Evolutionary conservation across 2,888 invertebrate species (phyloP).

Genomic region (Mythimna ferrago): DNA sequence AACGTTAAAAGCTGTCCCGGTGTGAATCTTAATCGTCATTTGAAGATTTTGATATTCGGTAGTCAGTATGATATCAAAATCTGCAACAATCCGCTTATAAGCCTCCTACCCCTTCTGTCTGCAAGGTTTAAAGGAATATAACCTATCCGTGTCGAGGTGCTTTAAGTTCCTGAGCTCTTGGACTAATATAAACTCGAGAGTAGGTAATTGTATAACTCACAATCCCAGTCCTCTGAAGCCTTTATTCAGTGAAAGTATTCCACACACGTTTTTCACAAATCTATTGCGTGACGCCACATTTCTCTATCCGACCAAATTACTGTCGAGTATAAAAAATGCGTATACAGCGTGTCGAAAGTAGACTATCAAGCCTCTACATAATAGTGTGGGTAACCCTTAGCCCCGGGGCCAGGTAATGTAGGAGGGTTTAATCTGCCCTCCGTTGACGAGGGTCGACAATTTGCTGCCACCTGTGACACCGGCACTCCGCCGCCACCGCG

Average conservation of each 20-base stretch:
- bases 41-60: too few species aligned
- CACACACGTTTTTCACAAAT: constrained; percentile 14
- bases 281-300: constrained; percentile 23
- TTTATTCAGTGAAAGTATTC: constrained; percentile 7
- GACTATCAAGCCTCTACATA: constrained; percentile 63
- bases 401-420: constrained; percentile 57
- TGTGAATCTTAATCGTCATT: too few species aligned
- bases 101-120: too few species aligned
- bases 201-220: too few species aligned
- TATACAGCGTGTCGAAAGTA: constrained; percentile 50
- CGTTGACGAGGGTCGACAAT: constrained; percentile 78
- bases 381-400: constrained; percentile 53
- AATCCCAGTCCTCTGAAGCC: neutral
- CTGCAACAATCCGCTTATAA: too few species aligned
- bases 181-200: too few species aligned
- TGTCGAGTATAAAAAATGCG: constrained; percentile 38
- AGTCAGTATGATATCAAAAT: too few species aligned
- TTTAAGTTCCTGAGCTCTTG: too few species aligned
- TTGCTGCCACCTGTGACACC: constrained; percentile 76
- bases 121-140: too few species aligned
- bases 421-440: constrained; percentile 70
- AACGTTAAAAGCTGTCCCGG: too few species aligned
- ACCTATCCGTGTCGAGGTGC: too few species aligned
- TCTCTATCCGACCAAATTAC: constrained; percentile 37
- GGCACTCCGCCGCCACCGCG: constrained; percentile 54